Evolutionary conservation across 1,140 invertebrate genomes (phyloP), one percentile per base, ranked within the genome.

Genomic region (Drosophila trapezifrons): DNA sequence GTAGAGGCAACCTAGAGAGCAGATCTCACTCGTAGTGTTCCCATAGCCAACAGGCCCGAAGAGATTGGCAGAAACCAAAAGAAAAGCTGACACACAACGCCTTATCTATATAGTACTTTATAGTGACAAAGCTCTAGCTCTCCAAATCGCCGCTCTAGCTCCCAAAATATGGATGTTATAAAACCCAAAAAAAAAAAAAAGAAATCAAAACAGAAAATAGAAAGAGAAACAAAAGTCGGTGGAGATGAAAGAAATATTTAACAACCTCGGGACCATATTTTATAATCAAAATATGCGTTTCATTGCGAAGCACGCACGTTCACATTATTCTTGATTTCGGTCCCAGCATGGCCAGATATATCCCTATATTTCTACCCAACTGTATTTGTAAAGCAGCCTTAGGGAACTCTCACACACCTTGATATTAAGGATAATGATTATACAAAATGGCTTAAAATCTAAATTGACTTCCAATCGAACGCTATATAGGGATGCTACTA

Each of bases 231-330:
- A 52, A 1, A 37, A 54, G 13, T 54, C 51, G 51, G 51, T 37
- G 51, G 32, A 54, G 51, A 54, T 10, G 18, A 20, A 54, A 71
- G 57, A 87, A 82, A 79, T 76, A 87, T 83, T 75, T 77, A 75
- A 80, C 73, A 89, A 89, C 84, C 84, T 89, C 84, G 90, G 90
- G 90, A 91, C 90, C 90, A 91, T 91, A 91, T 91, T 91, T 91
- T 91, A 90, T 80, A 91, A 91, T 91, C 89, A 91, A 91, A 91
- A 91, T 91, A 91, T 91, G 90, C 86, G 90, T 91, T 91, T 91
- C 90, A 91, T 60, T 78, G 66, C 64, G 77, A 79, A 76, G 77
- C 81, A 85, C 77, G 78, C 85, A 85, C 74, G 32, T 72, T 58
- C 52, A 72, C 65, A 32, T 47, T 47, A 49, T 10, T n/a, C 42